Evolutionary conservation across 2,888 invertebrate species (phyloP), one percentile per base, ranked within the genome.

Genomic region (Branchipolynoe longqiensis): DNA sequence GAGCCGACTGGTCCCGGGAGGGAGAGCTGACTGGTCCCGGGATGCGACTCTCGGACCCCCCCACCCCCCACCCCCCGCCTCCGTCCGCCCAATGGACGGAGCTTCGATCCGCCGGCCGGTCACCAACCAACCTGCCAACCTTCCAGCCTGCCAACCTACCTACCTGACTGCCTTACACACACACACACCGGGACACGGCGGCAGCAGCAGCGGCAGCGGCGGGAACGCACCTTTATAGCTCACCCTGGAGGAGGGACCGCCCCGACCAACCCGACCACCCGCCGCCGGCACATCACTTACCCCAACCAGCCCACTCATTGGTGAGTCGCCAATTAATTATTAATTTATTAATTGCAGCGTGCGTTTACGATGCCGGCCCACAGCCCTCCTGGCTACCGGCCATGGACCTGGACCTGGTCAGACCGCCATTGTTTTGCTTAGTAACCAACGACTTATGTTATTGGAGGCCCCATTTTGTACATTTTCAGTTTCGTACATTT

Each of bases 311-410:
- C 69, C 33, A 33, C 69, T 22, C 69, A 69, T 69, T 69, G 69
- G 69, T 69, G 69, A 69, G 69, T 69, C 69, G 18, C 12, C 38
- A 12, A 69, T 69, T 38, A 69, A 69, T 69, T 22, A 69, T 69
- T 69, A 69, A 69, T 69, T 8, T 69, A 69, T 69, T 69, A 69
- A 69, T 69, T 69, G 69, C 36, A 14, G 1, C 8, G 18, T 38
- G 69, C 69, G 69, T 3, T 38, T n/a, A n/a, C n/a, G n/a, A n/a
- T n/a, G n/a, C n/a, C n/a, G n/a, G n/a, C n/a, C n/a, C n/a, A n/a
- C n/a, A n/a, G n/a, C n/a, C n/a, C n/a, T n/a, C n/a, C n/a, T n/a
- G n/a, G n/a, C n/a, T n/a, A n/a, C n/a, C n/a, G n/a, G n/a, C n/a
- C n/a, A n/a, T n/a, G n/a, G n/a, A n/a, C n/a, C n/a, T n/a, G n/a